These are phyloP conservation scores for Zaprionus obscuricornis DNA, from an alignment of 2,888 invertebrate genomes.

Conservation along the genomic window DNA sequence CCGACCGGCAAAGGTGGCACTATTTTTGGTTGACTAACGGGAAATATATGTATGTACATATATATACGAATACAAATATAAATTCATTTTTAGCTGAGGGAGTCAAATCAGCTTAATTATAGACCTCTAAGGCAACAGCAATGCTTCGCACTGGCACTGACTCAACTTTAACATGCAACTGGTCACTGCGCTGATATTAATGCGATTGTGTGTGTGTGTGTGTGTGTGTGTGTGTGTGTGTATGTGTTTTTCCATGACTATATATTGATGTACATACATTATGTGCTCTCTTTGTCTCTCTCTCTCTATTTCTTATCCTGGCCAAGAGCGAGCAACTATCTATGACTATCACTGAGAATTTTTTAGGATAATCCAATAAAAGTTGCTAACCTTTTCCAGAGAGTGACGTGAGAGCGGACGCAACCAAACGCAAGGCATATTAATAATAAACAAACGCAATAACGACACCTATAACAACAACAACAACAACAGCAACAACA, in stretches of 20 bases:
- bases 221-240: not conserved
- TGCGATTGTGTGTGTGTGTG: not conserved
- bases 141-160: slow-evolving; percentile 39
- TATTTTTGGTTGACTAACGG: slow-evolving; percentile 50
- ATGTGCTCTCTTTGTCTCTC: no score
- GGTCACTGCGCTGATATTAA: slow-evolving; percentile 31
- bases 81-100: slow-evolving; percentile 29
- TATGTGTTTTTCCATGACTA: not conserved
- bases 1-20: slow-evolving; percentile 39
- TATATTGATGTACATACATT: no score
- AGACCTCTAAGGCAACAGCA: slow-evolving; percentile 13
- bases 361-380: slow-evolving; percentile 64
- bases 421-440: slow-evolving; percentile 39
- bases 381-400: slow-evolving; percentile 61
- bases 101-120: slow-evolving; percentile 49
- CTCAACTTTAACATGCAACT: slow-evolving; percentile 63
- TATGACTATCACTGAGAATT: slow-evolving; percentile 21
- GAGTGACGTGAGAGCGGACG: slow-evolving; percentile 43
- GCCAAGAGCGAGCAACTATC: slow-evolving; percentile 23
- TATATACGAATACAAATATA: slow-evolving; percentile 33
- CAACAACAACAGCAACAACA: slow-evolving; percentile 30
- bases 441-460: slow-evolving; percentile 53
- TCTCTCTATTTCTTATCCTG: slow-evolving; percentile 44
- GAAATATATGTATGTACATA: no score
- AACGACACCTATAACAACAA: slow-evolving; percentile 13